phyloP scores from a whole-genome alignment of 2,888 invertebrate species.

The Mythimna pallens region DNA sequence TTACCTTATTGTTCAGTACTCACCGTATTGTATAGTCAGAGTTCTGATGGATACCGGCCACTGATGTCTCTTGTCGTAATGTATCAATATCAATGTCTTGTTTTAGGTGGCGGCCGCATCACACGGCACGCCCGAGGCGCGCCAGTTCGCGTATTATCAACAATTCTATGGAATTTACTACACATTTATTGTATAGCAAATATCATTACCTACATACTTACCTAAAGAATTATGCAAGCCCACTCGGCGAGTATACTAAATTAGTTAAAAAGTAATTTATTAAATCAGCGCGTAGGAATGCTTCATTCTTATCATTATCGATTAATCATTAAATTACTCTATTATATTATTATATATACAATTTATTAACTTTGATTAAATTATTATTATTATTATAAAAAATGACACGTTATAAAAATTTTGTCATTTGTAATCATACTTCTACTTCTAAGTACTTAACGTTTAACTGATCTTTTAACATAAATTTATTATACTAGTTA shows the following conservation, averaged over 20 bases:
- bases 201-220: constrained; percentile 88
- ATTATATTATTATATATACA: constrained; percentile 91
- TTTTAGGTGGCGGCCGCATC: constrained; percentile 78
- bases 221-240: constrained; percentile 85
- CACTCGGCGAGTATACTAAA: constrained; percentile 91
- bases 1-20: too few species aligned
- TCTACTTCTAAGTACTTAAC: constrained; percentile 90
- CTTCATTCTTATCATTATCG: constrained; percentile 91
- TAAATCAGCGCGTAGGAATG: constrained; percentile 91
- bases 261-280: constrained; percentile 92
- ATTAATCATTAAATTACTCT: constrained; percentile 91
- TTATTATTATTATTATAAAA: constrained; percentile 89
- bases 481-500: constrained; percentile 91
- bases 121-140: constrained; percentile 77
- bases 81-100: constrained; percentile 10
- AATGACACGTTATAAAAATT: constrained; percentile 90
- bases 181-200: constrained; percentile 87
- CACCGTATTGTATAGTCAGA: too few species aligned
- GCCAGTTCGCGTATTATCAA: constrained; percentile 84
- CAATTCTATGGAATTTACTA: constrained; percentile 88
- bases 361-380: constrained; percentile 91
- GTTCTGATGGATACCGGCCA: too few species aligned
- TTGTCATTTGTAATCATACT: constrained; percentile 91
- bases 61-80: too few species aligned
- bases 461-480: constrained; percentile 90